Conservation (phyloP, 2,888 invertebrate genomes). For the Pediacus dermestoides region DNA sequence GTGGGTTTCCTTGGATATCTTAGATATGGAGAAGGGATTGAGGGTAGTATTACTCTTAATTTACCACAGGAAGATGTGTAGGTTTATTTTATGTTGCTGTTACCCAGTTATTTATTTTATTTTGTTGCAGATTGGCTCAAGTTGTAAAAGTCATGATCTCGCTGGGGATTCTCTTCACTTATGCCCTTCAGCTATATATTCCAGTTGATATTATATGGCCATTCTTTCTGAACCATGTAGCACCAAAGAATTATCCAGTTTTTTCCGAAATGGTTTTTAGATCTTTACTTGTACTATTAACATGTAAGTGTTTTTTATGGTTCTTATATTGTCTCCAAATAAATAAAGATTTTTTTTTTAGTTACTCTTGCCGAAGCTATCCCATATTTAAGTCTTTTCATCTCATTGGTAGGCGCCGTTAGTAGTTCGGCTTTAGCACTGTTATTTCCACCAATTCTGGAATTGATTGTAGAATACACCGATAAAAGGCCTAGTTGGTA, state of each 20-base stretch:
- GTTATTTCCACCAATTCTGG: constrained; percentile 83
- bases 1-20: constrained; percentile 87
- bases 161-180: constrained; percentile 81
- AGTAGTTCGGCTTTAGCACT: constrained; percentile 85
- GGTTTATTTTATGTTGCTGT: constrained; percentile 37
- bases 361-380: constrained; percentile 82
- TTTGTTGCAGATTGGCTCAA: constrained; percentile 66
- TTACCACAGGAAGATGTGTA: constrained; percentile 62
- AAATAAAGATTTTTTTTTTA: no score
- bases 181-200: constrained; percentile 93
- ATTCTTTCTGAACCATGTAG: constrained; percentile 54
- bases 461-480: constrained; percentile 68
- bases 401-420: constrained; percentile 87
- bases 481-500: constrained; percentile 55
- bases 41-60: constrained; percentile 86
- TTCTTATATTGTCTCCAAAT: no score
- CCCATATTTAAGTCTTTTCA: constrained; percentile 81
- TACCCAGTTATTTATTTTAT: not conserved
- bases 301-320: constrained; percentile 65
- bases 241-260: constrained; percentile 57
- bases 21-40: constrained; percentile 77
- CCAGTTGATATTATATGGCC: constrained; percentile 90
- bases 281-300: constrained; percentile 68
- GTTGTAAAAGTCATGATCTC: constrained; percentile 81
- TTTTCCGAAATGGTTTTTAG: constrained; percentile 69